phyloP scores from a whole-genome alignment of 2,888 invertebrate species.

The Phengaris arion region DNA sequence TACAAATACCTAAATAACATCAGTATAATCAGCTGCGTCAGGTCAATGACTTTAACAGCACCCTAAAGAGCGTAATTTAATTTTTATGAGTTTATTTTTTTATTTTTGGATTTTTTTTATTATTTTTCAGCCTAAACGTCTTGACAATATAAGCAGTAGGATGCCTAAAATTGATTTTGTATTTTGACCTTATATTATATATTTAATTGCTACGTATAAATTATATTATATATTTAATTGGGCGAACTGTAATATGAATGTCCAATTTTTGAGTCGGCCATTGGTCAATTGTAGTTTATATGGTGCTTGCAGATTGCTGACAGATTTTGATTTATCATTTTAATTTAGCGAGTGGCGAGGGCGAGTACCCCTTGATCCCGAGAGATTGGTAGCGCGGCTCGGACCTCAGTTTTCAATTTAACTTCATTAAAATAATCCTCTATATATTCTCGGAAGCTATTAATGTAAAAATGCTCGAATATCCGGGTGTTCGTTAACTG shows the following conservation, averaged over 20 bases:
- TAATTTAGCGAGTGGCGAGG: conserved; percentile 71
- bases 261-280: conserved; percentile 24
- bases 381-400: conserved; percentile 48
- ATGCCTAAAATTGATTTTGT: no score
- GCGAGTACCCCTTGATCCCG: conserved; percentile 57
- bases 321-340: conserved; percentile 77
- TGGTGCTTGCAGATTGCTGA: conserved; percentile 44
- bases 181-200: no score
- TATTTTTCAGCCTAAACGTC: no score
- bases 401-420: conserved; percentile 61
- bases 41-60: no score
- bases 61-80: no score
- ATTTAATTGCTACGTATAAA: not conserved
- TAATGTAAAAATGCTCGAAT: conserved; percentile 34
- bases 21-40: no score
- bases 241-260: conserved; percentile 19
- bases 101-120: no score
- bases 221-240: not conserved
- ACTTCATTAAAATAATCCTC: conserved; percentile 65
- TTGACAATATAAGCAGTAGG: no score
- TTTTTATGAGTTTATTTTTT: no score
- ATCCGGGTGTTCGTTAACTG: conserved; percentile 14
- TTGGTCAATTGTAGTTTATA: conserved; percentile 29
- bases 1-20: no score
- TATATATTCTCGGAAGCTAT: conserved; percentile 52